Evolutionary conservation across 1,140 invertebrate species (phyloP).

Genomic region (Lepidostoma basale): DNA sequence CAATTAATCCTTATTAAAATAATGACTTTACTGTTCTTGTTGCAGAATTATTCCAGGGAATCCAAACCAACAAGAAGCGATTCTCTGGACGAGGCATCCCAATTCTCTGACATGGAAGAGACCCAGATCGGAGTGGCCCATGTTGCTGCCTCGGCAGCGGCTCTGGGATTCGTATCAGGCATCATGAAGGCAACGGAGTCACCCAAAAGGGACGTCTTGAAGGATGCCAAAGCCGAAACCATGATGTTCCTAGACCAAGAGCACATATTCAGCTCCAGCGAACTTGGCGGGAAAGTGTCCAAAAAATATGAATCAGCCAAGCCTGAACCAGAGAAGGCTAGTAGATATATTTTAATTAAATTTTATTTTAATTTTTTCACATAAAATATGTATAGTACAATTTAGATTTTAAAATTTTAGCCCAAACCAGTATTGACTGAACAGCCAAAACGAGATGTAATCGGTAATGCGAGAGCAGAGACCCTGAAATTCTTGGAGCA

Average conservation of each 20-base stretch:
- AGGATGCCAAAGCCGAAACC: constrained; percentile 15
- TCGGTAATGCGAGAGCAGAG: constrained; percentile 16
- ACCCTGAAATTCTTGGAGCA: constrained; percentile 40
- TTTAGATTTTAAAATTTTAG: too few relatives aligned
- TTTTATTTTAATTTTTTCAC: too few relatives aligned
- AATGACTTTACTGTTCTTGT: too few relatives aligned
- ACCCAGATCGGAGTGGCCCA: constrained; percentile 51
- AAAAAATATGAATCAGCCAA: constrained; percentile 5
- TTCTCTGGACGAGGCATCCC: constrained; percentile 60
- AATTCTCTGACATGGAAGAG: constrained; percentile 61
- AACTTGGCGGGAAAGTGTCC: constrained; percentile 26
- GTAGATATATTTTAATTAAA: too few relatives aligned
- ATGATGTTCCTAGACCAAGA: constrained; percentile 34
- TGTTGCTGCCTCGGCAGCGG: constrained; percentile 2
- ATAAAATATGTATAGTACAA: too few relatives aligned
- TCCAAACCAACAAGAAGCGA: constrained; percentile 59
- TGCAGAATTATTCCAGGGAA: constrained; percentile 54
- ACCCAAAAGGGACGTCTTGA: not conserved
- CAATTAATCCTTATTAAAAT: too few relatives aligned
- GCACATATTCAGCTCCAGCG: constrained; percentile 26
- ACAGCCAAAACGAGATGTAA: too few relatives aligned
- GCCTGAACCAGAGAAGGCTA: too few relatives aligned
- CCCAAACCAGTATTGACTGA: too few relatives aligned
- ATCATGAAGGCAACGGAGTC: not conserved
- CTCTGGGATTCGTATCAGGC: not conserved